phyloP scores from a whole-genome alignment of 2,888 invertebrate genomes.

The Drosophila lacicola region DNA sequence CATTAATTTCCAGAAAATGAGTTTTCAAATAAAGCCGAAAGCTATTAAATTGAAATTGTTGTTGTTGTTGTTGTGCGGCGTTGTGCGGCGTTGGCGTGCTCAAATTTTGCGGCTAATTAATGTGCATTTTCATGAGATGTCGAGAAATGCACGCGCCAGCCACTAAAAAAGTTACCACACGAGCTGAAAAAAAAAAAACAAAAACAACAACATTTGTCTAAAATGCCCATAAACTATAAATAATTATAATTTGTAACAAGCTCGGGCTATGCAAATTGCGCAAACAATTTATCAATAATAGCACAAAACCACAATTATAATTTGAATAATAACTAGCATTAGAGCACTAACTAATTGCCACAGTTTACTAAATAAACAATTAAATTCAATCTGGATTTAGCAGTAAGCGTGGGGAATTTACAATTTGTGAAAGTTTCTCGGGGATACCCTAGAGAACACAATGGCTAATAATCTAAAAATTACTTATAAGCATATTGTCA shows the following conservation, averaged over 20 bases:
- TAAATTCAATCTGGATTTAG: constrained; percentile 28
- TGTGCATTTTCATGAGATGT: constrained; percentile 61
- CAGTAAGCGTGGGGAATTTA: too few species aligned
- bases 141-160: constrained; percentile 47
- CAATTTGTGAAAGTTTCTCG: too few species aligned
- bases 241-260: constrained; percentile 17
- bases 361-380: constrained; percentile 52
- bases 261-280: constrained; percentile 31
- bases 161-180: constrained; percentile 47
- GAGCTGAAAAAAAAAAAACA: constrained; percentile 2
- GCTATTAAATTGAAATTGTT: constrained; percentile 68
- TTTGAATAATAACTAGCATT: constrained; percentile 2
- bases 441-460: too few species aligned
- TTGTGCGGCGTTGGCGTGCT: constrained; percentile 54
- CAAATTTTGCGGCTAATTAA: constrained; percentile 61
- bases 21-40: constrained; percentile 65
- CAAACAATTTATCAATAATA: constrained; percentile 23
- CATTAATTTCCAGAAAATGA: constrained; percentile 77
- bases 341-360: constrained; percentile 25
- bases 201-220: constrained; percentile 5
- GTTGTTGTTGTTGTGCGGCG: constrained; percentile 17
- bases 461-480: too few species aligned
- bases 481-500: too few species aligned
- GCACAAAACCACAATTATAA: constrained; percentile 1
- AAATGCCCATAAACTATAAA: constrained; percentile 13